A percentile compares a stretch with the other conserved stretches of the same genome.
Evolutionary conservation across 2,797 vertebrate species (phyloP).

Genomic region (Octomys mimax): DNA sequence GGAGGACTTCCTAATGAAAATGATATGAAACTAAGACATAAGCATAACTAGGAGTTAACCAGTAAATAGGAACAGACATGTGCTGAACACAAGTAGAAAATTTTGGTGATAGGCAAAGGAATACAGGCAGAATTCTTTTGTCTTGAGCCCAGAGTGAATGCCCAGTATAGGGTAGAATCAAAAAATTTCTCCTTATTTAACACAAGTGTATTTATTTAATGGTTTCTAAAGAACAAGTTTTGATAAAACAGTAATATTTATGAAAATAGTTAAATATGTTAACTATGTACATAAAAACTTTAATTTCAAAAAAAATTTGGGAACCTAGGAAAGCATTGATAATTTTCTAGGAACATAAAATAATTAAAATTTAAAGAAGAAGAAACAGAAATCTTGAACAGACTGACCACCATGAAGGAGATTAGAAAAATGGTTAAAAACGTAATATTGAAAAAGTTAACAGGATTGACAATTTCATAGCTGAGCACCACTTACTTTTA

Average conservation of each 20-base stretch:
- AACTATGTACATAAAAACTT: slow-evolving; percentile 22
- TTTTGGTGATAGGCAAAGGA: not conserved
- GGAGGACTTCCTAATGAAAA: not conserved
- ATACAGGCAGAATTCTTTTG: not conserved
- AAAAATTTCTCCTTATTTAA: slow-evolving; percentile 6
- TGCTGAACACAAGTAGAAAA: not conserved
- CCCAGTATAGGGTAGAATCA: not conserved
- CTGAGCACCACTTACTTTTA: not conserved
- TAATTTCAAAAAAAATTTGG: not conserved
- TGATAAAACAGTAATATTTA: not conserved
- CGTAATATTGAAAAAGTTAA: slow-evolving; percentile 35
- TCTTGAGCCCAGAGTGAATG: not conserved
- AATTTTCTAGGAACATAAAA: slow-evolving; percentile 49
- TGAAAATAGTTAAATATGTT: not conserved
- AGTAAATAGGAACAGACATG: not conserved
- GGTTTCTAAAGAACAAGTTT: not conserved
- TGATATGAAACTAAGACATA: not conserved
- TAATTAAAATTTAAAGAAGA: slow-evolving; percentile 28
- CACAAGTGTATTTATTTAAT: not conserved
- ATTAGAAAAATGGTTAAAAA: slow-evolving; percentile 43
- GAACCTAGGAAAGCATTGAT: not conserved
- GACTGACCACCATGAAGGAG: not conserved
- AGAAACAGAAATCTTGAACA: slow-evolving; percentile 12
- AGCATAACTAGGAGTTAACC: not conserved
- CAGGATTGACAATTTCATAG: not conserved